Evolutionary conservation across 2,888 invertebrate genomes (phyloP), one percentile per base, ranked within the genome.

Genomic region (Euclidia mi): DNA sequence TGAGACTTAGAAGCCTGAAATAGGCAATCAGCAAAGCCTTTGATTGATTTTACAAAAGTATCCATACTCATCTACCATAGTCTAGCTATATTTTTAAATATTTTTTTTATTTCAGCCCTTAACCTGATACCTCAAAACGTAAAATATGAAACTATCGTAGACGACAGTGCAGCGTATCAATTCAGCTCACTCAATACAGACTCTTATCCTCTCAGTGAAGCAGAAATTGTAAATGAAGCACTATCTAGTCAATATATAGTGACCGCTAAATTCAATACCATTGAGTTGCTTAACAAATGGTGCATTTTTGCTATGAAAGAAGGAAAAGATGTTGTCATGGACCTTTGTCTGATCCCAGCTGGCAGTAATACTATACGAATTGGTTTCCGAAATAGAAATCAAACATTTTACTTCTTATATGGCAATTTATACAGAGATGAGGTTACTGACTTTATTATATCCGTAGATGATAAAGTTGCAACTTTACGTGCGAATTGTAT

Each of bases 271-370:
- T 84, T 89, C 28, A 86, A 82, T 58, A 55, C 86, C 1, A 65
- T 78, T 4, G 15, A 51, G 60, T 11, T 44, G 53, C 2, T 51
- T 48, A n/a, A 28, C 0, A 47, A 64, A 0, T 62, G 83, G 4
- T 89, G 84, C 44, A 40, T 91, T 3, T 91, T 93, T 63, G 81
- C 85, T 0, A 80, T 92, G 49, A 70, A 72, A 17, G 70, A 84
- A 56, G 43, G 65, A 2, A 47, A 60, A 0, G 45, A 45, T 0
- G 47, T 56, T 1, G 74, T 81, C 25, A 35, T 91, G 3, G 76
- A 72, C 3, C 10, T 91, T 1, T 82, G 82, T 44, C 65, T 90
- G 1, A 59, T 62, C 0, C 61, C 65, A 3, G 62, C 42, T 2
- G 58, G 47, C 1, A 11, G 4, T 0, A 20, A 65, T 3, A 3